Percentiles rank a stretch among this genome's conserved stretches.
Conservation (phyloP, 2,797 vertebrate genomes). For the Geotria australis region DNA sequence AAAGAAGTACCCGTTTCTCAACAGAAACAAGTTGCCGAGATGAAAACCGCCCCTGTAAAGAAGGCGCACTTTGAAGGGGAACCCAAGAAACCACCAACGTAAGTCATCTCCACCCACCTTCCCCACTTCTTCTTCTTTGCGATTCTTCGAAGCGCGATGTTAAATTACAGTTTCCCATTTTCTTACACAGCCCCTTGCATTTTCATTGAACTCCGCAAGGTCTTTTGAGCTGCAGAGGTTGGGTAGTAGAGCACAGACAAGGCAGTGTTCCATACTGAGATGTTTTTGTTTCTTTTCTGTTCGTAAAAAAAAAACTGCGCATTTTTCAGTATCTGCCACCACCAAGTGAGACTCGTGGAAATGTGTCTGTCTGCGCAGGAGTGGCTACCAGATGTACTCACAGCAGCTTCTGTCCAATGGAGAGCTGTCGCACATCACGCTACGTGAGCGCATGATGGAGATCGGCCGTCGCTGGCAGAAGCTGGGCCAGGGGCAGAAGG, state of each 20-base stretch:
- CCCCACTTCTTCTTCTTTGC: too few species aligned
- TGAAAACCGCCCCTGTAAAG: conserved; percentile 4
- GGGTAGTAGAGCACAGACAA: too few species aligned
- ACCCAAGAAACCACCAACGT: conserved; percentile 36
- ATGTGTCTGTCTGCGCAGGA: conserved; percentile 8
- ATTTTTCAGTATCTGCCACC: neutral
- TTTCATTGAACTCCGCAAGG: too few species aligned
- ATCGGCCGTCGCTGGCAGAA: conserved; percentile 35
- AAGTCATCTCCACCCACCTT: conserved; percentile 5
- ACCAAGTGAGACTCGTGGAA: neutral
- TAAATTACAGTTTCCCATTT: too few species aligned
- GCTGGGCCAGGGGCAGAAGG: conserved; percentile 20
- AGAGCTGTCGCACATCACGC: conserved; percentile 30
- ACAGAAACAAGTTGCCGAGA: neutral
- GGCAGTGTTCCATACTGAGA: too few species aligned
- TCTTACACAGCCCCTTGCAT: too few species aligned
- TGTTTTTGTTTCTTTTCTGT: neutral
- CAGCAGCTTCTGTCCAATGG: conserved; percentile 35
- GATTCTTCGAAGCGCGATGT: too few species aligned
- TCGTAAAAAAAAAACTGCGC: neutral
- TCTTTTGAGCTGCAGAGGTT: too few species aligned
- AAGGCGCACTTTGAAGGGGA: conserved; percentile 34
- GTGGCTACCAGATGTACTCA: conserved; percentile 39
- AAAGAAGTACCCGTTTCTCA: neutral
- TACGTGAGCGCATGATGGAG: conserved; percentile 42